phyloP scores from a whole-genome alignment of 2,888 invertebrate species.

The Eupithecia vulgata region DNA sequence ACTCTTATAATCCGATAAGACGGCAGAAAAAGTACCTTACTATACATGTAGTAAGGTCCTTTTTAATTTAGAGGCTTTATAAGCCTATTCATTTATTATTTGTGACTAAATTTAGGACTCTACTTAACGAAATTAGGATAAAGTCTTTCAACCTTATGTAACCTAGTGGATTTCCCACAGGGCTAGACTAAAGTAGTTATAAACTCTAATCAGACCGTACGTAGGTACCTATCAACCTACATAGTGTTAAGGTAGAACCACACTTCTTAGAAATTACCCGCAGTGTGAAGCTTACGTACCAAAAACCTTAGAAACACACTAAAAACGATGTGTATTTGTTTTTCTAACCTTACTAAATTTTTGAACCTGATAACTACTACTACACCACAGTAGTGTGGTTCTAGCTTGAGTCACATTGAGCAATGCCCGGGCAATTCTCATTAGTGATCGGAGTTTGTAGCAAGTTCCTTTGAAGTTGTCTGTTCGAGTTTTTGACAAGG shows the following conservation, averaged over 20 bases:
- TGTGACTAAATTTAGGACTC: neutral
- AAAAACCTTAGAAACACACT: no score
- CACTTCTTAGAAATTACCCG: neutral
- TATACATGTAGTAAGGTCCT: no score
- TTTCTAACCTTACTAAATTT: neutral
- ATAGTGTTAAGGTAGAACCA: neutral
- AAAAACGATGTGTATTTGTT: no score
- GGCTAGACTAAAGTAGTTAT: neutral
- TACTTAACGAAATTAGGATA: neutral
- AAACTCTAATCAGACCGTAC: neutral
- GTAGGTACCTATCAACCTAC: neutral
- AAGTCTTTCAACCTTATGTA: neutral
- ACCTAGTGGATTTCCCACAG: neutral
- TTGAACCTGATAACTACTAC: neutral
- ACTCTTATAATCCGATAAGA: no score
- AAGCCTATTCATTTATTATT: neutral
- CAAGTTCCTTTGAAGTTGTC: neutral
- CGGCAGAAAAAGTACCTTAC: no score
- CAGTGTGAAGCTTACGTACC: no score
- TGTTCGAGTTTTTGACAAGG: neutral
- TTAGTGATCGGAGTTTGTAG: constrained; percentile 2
- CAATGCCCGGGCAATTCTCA: neutral
- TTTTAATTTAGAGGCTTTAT: no score
- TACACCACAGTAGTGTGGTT: neutral
- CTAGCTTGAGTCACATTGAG: neutral